These are phyloP conservation scores for Andrena cerasifolii DNA, from an alignment of 1,140 invertebrate genomes.

Conservation along the genomic window DNA sequence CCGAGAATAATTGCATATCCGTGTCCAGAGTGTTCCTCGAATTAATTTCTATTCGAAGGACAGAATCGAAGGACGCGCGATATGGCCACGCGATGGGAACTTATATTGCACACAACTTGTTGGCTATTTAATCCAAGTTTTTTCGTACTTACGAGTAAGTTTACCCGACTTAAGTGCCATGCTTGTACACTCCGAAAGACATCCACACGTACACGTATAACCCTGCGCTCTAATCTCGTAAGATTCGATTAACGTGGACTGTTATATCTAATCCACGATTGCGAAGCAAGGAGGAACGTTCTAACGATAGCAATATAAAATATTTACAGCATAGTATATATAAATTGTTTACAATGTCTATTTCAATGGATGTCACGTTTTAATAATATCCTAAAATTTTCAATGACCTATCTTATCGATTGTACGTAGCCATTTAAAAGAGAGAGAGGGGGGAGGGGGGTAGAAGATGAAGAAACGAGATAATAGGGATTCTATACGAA, in stretches of 20 bases:
- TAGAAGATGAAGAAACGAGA: background rate
- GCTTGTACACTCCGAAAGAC: constrained; percentile 52
- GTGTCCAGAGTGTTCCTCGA: constrained; percentile 33
- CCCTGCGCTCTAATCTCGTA: constrained; percentile 15
- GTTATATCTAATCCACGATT: constrained; percentile 37
- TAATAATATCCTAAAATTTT: constrained; percentile 24
- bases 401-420: constrained; percentile 26
- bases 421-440: background rate
- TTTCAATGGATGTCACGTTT: constrained; percentile 40
- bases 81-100: constrained; percentile 27
- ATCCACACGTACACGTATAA: constrained; percentile 12
- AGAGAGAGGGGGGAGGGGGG: background rate
- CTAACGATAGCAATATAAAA: constrained; percentile 41
- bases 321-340: constrained; percentile 27
- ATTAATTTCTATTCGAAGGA: constrained; percentile 4
- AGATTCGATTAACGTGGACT: constrained; percentile 40
- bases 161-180: constrained; percentile 66
- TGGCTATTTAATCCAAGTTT: constrained; percentile 50
- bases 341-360: constrained; percentile 35
- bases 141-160: constrained; percentile 58
- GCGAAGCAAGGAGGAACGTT: background rate
- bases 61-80: constrained; percentile 50
- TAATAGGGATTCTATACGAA: background rate
- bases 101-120: constrained; percentile 43
- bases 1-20: constrained; percentile 41